These are phyloP conservation scores for Scolopax rusticola DNA, from an alignment of 2,797 vertebrate species.

Conservation along the genomic window DNA sequence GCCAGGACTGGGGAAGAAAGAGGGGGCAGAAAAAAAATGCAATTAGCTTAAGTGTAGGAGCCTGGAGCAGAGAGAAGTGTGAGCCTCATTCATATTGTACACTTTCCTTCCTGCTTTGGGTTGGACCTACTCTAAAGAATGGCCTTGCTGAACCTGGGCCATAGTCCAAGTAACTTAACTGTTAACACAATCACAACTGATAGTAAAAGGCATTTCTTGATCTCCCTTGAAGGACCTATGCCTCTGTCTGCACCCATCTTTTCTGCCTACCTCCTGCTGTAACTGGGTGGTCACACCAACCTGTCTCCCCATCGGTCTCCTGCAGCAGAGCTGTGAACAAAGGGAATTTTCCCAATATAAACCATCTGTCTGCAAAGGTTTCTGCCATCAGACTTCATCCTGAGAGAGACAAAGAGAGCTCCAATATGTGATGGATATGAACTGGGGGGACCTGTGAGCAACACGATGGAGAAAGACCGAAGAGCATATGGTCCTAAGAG, in stretches of 20 bases:
- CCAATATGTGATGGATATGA: not conserved
- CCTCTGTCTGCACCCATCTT: not conserved
- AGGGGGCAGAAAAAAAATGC: not conserved
- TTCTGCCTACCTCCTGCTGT: not conserved
- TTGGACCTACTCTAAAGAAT: not conserved
- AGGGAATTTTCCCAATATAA: not conserved
- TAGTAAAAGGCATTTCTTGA: not conserved
- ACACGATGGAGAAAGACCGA: not conserved
- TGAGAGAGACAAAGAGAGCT: not conserved
- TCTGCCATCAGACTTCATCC: not conserved
- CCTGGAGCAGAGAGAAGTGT: not conserved
- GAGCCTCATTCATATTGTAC: not conserved
- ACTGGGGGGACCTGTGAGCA: not conserved
- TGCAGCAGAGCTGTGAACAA: not conserved
- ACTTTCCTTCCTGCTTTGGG: not conserved
- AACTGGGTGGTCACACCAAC: not conserved
- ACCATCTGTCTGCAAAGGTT: rapidly evolving
- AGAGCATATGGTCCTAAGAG: not conserved
- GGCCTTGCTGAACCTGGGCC: not conserved
- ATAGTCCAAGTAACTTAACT: not conserved
- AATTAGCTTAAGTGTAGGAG: not conserved
- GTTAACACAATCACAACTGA: not conserved
- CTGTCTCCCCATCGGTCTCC: rapidly evolving
- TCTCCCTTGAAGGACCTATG: not conserved
- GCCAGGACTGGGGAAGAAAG: not conserved